Evolutionary conservation across 2,797 vertebrate species (phyloP).

Genomic region (Gymnodraco acuticeps): DNA sequence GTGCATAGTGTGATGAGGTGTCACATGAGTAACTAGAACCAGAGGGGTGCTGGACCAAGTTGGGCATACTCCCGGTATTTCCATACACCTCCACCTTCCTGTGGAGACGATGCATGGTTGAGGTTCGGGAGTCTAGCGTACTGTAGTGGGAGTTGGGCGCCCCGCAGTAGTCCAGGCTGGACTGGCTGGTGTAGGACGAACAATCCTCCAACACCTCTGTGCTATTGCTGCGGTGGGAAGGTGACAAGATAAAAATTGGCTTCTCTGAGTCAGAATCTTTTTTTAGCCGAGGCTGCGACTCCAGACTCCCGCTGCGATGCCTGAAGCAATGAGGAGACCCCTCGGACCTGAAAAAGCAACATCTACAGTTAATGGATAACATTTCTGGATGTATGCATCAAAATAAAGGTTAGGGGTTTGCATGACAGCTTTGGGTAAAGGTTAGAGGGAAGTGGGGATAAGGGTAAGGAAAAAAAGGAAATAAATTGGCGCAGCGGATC

Average conservation of each 20-base stretch:
- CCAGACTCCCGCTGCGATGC: conserved; percentile 94
- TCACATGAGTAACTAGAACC: conserved; percentile 84
- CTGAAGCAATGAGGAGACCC: conserved; percentile 88
- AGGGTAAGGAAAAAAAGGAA: conserved; percentile 2
- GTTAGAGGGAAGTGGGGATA: conserved; percentile 27
- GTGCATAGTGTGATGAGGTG: conserved; percentile 83
- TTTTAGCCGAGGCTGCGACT: conserved; percentile 89
- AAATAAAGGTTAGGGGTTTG: conserved; percentile 1
- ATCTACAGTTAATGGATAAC: background rate
- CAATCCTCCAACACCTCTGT: conserved; percentile 93
- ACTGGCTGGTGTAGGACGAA: conserved; percentile 95
- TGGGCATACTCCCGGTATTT: conserved; percentile 95
- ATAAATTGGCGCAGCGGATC: conserved; percentile 34
- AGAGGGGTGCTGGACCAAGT: conserved; percentile 90
- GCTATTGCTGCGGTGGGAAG: conserved; percentile 92
- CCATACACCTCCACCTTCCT: conserved; percentile 91
- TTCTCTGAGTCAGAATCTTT: conserved; percentile 86
- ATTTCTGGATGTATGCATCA: conserved; percentile 10
- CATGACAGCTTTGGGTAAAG: conserved; percentile 7
- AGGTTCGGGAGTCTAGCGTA: conserved; percentile 85
- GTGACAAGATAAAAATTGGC: conserved; percentile 88
- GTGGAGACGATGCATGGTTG: conserved; percentile 88
- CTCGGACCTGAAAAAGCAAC: conserved; percentile 84
- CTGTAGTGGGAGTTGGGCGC: conserved; percentile 83
- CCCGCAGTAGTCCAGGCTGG: conserved; percentile 90